These are phyloP conservation scores for Melanotaenia trifasciata DNA, from an alignment of 2,797 vertebrate species.

Conservation along the genomic window DNA sequence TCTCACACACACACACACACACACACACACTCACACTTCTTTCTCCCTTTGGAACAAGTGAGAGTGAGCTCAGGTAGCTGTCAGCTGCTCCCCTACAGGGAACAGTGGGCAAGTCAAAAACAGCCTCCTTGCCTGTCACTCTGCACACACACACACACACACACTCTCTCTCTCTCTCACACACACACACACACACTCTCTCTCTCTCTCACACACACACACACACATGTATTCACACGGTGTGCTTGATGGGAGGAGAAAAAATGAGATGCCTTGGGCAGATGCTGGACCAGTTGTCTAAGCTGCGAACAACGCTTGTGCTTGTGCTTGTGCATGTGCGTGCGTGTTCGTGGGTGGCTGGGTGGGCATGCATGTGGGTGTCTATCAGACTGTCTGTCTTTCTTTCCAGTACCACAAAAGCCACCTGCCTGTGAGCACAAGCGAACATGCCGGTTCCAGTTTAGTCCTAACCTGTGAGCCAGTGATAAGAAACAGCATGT, in stretches of 20 bases:
- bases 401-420: constrained; percentile 42
- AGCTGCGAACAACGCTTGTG: constrained; percentile 13
- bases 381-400: constrained; percentile 27
- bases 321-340: not conserved
- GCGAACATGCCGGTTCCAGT: constrained; percentile 71
- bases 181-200: constrained; percentile 24
- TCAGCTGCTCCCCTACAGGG: constrained; percentile 75
- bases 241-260: constrained; percentile 54
- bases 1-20: constrained; percentile 13
- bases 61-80: constrained; percentile 78
- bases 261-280: constrained; percentile 66
- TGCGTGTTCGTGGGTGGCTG: not conserved
- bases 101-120: constrained; percentile 78
- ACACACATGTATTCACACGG: constrained; percentile 34
- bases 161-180: not conserved
- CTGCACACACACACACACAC: constrained; percentile 30
- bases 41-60: constrained; percentile 59
- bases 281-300: constrained; percentile 69
- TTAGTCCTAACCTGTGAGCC: constrained; percentile 75
- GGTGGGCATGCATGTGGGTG: constrained; percentile 10
- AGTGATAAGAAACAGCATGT: constrained; percentile 75
- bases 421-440: constrained; percentile 69
- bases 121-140: constrained; percentile 73
- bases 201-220: constrained; percentile 3
- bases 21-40: constrained; percentile 26